These are phyloP conservation scores for Paragorgia papillata DNA, from an alignment of 92 coral and sea anemone species.

Conservation along the genomic window DNA sequence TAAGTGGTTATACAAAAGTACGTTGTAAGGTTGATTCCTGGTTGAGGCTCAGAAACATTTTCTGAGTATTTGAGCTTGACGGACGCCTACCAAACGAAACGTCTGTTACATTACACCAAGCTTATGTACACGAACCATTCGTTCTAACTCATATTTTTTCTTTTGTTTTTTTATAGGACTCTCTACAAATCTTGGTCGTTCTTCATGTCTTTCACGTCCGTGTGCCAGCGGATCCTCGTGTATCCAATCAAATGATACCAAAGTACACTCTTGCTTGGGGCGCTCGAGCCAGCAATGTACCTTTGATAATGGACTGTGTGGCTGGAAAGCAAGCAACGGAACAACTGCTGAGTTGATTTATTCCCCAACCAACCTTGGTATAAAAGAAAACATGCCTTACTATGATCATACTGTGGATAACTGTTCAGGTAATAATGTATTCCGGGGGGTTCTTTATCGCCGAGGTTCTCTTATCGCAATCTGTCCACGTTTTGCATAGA, in stretches of 20 bases:
- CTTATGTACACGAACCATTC: too few relatives aligned
- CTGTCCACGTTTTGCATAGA: too few relatives aligned
- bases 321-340: background rate
- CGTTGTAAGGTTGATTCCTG: too few relatives aligned
- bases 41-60: too few relatives aligned
- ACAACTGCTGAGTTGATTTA: background rate
- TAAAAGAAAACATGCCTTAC: constrained; percentile 7
- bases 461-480: too few relatives aligned
- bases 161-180: background rate
- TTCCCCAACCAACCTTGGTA: background rate
- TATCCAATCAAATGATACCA: background rate
- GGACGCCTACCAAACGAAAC: too few relatives aligned
- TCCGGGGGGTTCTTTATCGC: background rate
- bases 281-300: constrained; percentile 1
- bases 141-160: too few relatives aligned
- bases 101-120: too few relatives aligned
- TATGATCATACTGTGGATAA: constrained; percentile 17
- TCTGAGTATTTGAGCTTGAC: too few relatives aligned
- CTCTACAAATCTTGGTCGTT: background rate
- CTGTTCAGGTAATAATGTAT: constrained; percentile 9
- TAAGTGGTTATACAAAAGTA: too few relatives aligned
- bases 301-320: constrained; percentile 12
- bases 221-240: constrained; percentile 18
- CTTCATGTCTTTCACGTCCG: constrained; percentile 24
- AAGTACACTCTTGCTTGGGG: background rate